Evolutionary conservation across 2,113 vertebrate genomes (phyloP).

Genomic region (Ictalurus furcatus): DNA sequence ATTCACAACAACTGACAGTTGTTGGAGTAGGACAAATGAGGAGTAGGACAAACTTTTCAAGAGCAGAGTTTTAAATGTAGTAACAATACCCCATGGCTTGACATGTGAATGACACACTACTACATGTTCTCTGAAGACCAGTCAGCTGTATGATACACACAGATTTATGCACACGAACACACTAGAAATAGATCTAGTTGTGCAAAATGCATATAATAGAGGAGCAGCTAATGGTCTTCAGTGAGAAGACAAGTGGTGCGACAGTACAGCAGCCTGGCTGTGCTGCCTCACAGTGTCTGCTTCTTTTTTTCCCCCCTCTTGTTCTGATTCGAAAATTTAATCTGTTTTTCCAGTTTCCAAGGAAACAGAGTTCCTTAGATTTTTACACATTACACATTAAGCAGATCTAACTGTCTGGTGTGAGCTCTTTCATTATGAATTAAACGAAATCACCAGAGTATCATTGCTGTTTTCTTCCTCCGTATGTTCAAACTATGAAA

Average conservation of each 20-base stretch:
- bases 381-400: slow-evolving; percentile 32
- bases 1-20: not conserved
- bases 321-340: slow-evolving; percentile 16
- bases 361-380: slow-evolving; percentile 41
- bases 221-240: slow-evolving; percentile 19
- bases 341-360: slow-evolving; percentile 41
- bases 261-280: slow-evolving; percentile 2
- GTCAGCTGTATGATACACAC: slow-evolving; percentile 11
- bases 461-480: not conserved
- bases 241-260: not conserved
- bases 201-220: not conserved
- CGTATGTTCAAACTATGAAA: slow-evolving; percentile 12
- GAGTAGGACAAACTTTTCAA: slow-evolving; percentile 6
- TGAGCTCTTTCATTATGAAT: slow-evolving; percentile 44
- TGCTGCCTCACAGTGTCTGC: not conserved
- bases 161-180: not conserved
- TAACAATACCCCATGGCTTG: not conserved
- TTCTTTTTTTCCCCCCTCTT: not conserved
- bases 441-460: slow-evolving; percentile 35
- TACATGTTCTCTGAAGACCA: slow-evolving; percentile 6
- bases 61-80: not conserved
- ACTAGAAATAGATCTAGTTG: not conserved
- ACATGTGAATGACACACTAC: slow-evolving; percentile 15
- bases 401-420: slow-evolving; percentile 18
- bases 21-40: not conserved